phyloP scores from a whole-genome alignment of 2,888 invertebrate species.

The Agelastica alni region DNA sequence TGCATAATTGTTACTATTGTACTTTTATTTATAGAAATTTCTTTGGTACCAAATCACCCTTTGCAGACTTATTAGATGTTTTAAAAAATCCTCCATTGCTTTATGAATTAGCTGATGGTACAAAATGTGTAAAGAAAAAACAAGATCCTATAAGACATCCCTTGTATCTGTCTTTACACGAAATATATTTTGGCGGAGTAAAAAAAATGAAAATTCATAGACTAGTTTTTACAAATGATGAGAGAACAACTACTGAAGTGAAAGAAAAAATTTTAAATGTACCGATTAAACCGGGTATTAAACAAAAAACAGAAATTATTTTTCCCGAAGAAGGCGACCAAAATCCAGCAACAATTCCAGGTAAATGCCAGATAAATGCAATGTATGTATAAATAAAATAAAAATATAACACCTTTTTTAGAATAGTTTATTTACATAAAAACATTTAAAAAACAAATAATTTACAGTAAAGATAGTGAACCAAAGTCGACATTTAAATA shows the following conservation, averaged over 20 bases:
- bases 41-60: conserved; percentile 83
- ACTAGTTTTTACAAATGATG: conserved; percentile 68
- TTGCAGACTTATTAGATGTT: conserved; percentile 73
- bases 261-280: conserved; percentile 75
- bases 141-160: conserved; percentile 63
- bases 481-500: conserved; percentile 5
- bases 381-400: no score
- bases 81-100: conserved; percentile 66
- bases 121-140: conserved; percentile 66
- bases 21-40: conserved; percentile 63
- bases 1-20: no score
- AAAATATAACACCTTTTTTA: no score
- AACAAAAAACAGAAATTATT: conserved; percentile 70
- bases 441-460: no score
- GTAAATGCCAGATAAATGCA: no score
- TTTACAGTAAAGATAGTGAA: background rate
- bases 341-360: conserved; percentile 71
- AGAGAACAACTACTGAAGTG: conserved; percentile 65
- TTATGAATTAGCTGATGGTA: conserved; percentile 64
- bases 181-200: conserved; percentile 73
- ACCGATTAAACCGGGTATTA: conserved; percentile 75
- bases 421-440: no score
- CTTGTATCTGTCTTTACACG: conserved; percentile 65
- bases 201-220: conserved; percentile 83
- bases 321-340: conserved; percentile 83